These are phyloP conservation scores for Homalodisca vitripennis DNA, from an alignment of 1,140 invertebrate genomes.

Conservation along the genomic window DNA sequence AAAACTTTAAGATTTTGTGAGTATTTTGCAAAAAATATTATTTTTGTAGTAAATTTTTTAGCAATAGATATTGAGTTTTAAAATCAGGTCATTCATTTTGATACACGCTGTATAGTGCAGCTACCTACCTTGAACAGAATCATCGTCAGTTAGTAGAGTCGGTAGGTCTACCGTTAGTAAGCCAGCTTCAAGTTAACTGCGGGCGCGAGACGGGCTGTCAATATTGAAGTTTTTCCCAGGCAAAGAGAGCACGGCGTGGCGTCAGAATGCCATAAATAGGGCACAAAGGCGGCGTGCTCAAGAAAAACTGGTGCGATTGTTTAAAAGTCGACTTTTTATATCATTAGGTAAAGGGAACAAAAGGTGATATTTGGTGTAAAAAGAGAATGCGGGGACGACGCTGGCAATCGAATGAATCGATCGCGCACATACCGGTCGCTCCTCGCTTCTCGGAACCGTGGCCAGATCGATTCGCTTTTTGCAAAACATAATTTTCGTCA, in stretches of 20 bases:
- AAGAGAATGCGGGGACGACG: background rate
- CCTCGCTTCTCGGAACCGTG: background rate
- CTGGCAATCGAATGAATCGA: constrained; percentile 18
- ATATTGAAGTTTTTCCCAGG: background rate
- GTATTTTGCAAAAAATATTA: no score
- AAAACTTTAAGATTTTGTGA: no score
- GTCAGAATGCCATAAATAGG: constrained; percentile 12
- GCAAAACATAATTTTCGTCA: constrained; percentile 24
- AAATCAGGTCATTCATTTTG: no score
- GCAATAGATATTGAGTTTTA: no score
- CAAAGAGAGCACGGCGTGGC: background rate
- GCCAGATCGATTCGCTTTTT: background rate
- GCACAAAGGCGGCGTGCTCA: constrained; percentile 3
- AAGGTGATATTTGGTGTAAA: constrained; percentile 23
- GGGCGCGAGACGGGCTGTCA: background rate
- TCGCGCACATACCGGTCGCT: background rate
- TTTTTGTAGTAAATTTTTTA: no score
- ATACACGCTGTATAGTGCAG: no score
- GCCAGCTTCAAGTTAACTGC: no score
- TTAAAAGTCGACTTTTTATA: constrained; percentile 19
- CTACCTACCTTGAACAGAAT: no score
- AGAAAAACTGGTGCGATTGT: background rate
- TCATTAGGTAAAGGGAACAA: constrained; percentile 24
- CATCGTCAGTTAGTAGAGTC: no score
- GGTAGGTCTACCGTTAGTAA: no score